Conservation (phyloP, 2,113 vertebrate genomes). For the Rhinoptilus africanus region DNA sequence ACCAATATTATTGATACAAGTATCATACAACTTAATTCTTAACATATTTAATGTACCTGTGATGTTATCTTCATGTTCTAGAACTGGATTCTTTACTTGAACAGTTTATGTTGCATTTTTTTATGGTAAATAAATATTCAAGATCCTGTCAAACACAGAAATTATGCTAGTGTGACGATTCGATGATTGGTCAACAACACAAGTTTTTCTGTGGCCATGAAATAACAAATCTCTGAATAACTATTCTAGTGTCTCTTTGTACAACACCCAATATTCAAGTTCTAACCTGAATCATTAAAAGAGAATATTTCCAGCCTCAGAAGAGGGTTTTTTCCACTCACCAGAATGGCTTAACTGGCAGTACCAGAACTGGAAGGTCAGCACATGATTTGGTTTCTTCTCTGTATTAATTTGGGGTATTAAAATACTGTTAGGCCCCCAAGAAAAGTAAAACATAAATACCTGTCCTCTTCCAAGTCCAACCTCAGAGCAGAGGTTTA, state of each 20-base stretch:
- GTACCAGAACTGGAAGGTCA: not conserved
- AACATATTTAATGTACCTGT: not conserved
- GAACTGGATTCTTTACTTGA: not conserved
- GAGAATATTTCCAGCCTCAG: not conserved
- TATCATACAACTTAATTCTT: not conserved
- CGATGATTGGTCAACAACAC: not conserved
- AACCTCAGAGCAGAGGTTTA: not conserved
- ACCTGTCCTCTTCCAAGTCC: not conserved
- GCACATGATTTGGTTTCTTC: not conserved
- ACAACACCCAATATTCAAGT: not conserved
- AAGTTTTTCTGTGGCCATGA: not conserved
- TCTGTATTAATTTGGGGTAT: not conserved
- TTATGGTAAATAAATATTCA: not conserved
- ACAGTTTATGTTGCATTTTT: not conserved
- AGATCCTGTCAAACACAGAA: not conserved
- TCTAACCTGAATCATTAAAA: not conserved
- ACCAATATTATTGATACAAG: not conserved
- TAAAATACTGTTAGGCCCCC: not conserved
- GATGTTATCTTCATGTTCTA: not conserved
- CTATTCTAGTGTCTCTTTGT: not conserved
- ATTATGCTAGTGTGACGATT: not conserved
- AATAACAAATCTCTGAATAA: not conserved
- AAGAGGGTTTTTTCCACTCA: not conserved
- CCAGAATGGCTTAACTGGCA: not conserved
- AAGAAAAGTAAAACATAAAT: not conserved